phyloP scores from a whole-genome alignment of 2,113 vertebrate species.

The Raphicerus campestris region DNA sequence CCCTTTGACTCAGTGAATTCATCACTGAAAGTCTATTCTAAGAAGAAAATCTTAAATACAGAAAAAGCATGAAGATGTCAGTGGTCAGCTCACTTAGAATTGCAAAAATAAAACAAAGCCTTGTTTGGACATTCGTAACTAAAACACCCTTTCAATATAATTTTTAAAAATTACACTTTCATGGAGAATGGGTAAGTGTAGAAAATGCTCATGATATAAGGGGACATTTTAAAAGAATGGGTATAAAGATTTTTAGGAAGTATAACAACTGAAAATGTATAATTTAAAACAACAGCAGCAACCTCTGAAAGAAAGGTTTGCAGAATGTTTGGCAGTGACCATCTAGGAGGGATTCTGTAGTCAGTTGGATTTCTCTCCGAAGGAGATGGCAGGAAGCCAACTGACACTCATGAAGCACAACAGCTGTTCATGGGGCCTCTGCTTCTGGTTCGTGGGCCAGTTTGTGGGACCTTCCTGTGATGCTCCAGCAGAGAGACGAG shows the following conservation, averaged over 20 bases:
- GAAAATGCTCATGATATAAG: background rate
- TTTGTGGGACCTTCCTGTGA: background rate
- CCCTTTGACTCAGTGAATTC: background rate
- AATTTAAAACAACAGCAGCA: background rate
- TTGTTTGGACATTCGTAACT: background rate
- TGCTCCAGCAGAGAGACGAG: background rate
- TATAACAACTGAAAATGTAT: background rate
- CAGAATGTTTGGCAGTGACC: background rate
- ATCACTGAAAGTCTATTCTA: background rate
- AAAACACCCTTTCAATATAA: background rate
- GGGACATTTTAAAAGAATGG: background rate
- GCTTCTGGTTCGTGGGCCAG: background rate
- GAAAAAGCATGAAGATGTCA: background rate
- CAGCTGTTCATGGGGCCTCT: background rate
- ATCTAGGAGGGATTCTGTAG: background rate
- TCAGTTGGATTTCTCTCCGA: background rate
- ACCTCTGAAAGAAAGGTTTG: background rate
- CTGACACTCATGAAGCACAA: background rate
- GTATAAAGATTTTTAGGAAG: background rate
- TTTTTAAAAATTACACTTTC: background rate
- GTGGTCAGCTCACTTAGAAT: background rate
- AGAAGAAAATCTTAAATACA: background rate
- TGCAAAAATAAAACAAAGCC: background rate
- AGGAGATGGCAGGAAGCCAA: background rate
- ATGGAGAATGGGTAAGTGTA: background rate